Evolutionary conservation across 2,888 invertebrate genomes (phyloP), one percentile per base, ranked within the genome.

Genomic region (Oscheius sp.): DNA sequence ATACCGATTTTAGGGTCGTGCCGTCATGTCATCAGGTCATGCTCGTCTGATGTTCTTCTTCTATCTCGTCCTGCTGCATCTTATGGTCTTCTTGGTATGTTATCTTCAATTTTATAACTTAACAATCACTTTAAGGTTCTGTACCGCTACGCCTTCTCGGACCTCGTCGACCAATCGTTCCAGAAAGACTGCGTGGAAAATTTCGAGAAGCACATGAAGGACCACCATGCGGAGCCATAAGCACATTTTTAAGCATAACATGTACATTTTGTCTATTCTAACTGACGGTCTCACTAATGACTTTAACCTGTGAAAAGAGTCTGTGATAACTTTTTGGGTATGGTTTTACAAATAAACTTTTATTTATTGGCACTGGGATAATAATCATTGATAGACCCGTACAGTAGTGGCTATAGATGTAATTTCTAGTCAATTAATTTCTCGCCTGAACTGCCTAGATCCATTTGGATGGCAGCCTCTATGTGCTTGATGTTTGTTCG

Each of bases 41-140:
- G 91, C 91, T 4, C 86, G 91, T 35, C 89, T 90, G 47, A 85
- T 90, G 42, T 89, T 91, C 62, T 91, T 91, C 84, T 89, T 91
- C 85, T 92, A 92, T 89, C 90, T 91, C 4, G 78, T 91, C 47
- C 80, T 91, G 7, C 89, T 92, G 10, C 92, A 91, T 78, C 84
- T 89, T 37, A 86, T 91, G 21, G 90, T 91, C 10, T 91, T 91
- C 86, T 78, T 91, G 87, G 91, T 91, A 78, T 86, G 89, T 85
- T 55, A 3, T 51, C 5, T 10, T 21, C 21, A 21, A 21, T 21
- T 21, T 21, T 21, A 21, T 21, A 63, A 42, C 58, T 50, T 37
- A 42, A n/a, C 9, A 33, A 72, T 81, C 32, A 42, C 7, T 42
- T 42, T 42, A 76, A 86, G 86, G 84, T 90, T 5, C 87, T 91